phyloP scores from a whole-genome alignment of 2,113 vertebrate species.

The Athene noctua region DNA sequence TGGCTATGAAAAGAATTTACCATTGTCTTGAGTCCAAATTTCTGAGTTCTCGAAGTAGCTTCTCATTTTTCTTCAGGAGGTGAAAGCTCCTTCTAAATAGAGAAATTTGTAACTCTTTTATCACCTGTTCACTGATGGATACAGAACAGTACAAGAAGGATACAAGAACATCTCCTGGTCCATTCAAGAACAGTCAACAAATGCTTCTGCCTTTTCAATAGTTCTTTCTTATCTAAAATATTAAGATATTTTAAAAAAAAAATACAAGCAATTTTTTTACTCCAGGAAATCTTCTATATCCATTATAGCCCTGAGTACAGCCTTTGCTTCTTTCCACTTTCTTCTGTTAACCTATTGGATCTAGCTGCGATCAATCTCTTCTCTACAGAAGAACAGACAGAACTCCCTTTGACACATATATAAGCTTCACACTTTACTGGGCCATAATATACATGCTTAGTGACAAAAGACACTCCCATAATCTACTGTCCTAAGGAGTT shows the following conservation, averaged over 20 bases:
- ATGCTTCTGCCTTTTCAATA: conserved; percentile 43
- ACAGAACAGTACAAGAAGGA: conserved; percentile 20
- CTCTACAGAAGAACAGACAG: neutral
- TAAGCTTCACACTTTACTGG: neutral
- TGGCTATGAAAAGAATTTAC: conserved; percentile 72
- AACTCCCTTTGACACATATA: neutral
- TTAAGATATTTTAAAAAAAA: conserved; percentile 21
- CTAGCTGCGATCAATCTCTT: neutral
- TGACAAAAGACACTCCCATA: neutral
- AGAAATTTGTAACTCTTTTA: conserved; percentile 68
- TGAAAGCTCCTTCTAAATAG: conserved; percentile 92
- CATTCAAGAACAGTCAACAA: conserved; percentile 15
- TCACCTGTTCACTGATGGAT: conserved; percentile 35
- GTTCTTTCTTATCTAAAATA: conserved; percentile 40
- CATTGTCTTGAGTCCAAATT: conserved; percentile 97
- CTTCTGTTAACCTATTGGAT: neutral
- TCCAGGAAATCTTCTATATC: neutral
- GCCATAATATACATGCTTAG: neutral
- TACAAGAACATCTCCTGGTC: conserved; percentile 21
- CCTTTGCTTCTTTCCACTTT: neutral
- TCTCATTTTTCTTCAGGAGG: conserved; percentile 97
- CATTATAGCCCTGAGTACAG: neutral
- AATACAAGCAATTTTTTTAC: neutral
- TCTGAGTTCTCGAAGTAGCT: conserved; percentile 95
- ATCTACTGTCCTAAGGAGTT: neutral